Base-by-base conservation (phyloP, 1,140 invertebrate genomes). In the Helicorthomorpha holstii region DNA sequence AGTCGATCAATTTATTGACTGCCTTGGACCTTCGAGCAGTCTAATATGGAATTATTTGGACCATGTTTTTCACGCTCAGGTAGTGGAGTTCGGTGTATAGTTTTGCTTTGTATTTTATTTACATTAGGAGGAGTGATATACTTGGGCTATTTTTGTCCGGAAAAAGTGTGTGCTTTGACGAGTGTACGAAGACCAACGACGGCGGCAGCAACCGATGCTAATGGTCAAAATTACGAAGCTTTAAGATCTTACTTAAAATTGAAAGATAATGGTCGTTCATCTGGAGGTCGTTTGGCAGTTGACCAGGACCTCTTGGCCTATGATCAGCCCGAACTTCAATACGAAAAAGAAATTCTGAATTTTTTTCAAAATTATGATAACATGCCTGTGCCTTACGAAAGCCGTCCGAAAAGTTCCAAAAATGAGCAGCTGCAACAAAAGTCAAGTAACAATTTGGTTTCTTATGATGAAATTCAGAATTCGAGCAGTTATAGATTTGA, bases 101-200 rank as follows among this genome's bases (percentile, higher is more conserved):
- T 82, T 60, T 70, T 83, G 57, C 75, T 85, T 65, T 87, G 83
- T 68, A 72, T 85, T 59, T 69, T 79, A 57, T 49, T 50, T 2
- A 55, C 55, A 19, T 68, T 87, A 25, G 81, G 81, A 61, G 83
- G 84, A 49, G 85, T 89, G 65, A 74, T 89, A 53, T 85, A 82
- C 62, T 81, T 88, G 61, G 83, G 85, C 57, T 89, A 87, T 69
- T 87, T 86, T 60, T 89, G 84, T 65, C 82, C 85, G 51, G 84
- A 88, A 64, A 81, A 84, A 70, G 78, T 85, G 46, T 87, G 84
- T 67, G 81, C 83, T 2, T 63, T 85, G 50, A 80, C 79, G 7
- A 34, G 29, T 21, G 77, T 74, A 53, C 71, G 65, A 34, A 7
- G 29, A 7, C 29, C 29, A 34, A 7, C 16, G 7, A 16, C 29